These are phyloP conservation scores for Pelobates fuscus DNA, from an alignment of 2,113 vertebrate genomes.

Conservation along the genomic window DNA sequence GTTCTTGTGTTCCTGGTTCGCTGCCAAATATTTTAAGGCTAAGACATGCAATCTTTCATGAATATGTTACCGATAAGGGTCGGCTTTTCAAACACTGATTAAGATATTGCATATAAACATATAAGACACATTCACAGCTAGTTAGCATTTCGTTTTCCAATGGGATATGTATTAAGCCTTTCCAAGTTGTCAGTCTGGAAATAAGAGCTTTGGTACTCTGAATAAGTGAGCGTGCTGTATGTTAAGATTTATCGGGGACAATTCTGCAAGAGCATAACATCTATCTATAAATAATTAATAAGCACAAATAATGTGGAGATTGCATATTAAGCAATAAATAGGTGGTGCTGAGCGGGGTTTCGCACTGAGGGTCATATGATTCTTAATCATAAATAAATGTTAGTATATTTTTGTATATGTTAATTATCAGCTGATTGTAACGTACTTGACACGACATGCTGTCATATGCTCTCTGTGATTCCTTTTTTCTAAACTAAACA, in stretches of 20 bases:
- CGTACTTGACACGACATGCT: too few relatives aligned
- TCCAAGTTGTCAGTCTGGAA: not conserved
- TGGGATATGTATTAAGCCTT: not conserved
- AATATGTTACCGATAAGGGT: constrained; percentile 61
- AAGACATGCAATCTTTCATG: constrained; percentile 60
- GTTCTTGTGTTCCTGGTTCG: constrained; percentile 54
- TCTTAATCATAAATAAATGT: too few relatives aligned
- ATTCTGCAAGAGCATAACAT: not conserved
- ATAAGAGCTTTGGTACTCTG: constrained; percentile 7
- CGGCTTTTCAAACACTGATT: constrained; percentile 63
- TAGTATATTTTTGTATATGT: too few relatives aligned
- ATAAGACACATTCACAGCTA: constrained; percentile 50
- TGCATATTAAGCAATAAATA: too few relatives aligned
- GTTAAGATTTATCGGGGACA: too few relatives aligned
- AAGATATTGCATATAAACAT: constrained; percentile 56
- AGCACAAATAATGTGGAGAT: not conserved
- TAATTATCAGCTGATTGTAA: too few relatives aligned
- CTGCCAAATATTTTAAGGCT: constrained; percentile 61
- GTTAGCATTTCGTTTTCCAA: constrained; percentile 1
- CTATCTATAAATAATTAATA: not conserved
- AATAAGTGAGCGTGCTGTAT: not conserved
- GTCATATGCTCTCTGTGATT: too few relatives aligned
- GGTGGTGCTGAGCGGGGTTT: too few relatives aligned
- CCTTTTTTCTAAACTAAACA: too few relatives aligned
- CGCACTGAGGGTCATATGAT: too few relatives aligned